Conservation (phyloP, 2,888 invertebrate species). For the Chalcosyrphus nemorum region DNA sequence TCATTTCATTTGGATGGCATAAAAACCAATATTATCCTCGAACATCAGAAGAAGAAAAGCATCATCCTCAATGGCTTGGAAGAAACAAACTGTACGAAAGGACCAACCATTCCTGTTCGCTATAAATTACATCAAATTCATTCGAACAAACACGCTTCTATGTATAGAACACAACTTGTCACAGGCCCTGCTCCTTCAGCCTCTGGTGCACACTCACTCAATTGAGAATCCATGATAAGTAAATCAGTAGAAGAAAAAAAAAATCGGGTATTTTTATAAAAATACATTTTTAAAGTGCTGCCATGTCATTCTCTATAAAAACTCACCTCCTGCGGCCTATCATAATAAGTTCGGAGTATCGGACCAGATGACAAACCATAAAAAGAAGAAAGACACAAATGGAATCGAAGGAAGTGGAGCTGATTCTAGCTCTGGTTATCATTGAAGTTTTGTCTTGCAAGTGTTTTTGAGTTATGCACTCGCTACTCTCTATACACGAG, state of each 20-base stretch:
- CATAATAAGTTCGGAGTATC: conserved; percentile 52
- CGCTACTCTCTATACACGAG: background rate
- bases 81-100: conserved; percentile 12
- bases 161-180: conserved; percentile 57
- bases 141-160: conserved; percentile 33
- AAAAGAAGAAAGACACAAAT: background rate
- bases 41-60: too few species aligned
- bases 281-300: conserved; percentile 52
- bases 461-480: background rate
- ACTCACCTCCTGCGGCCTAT: conserved; percentile 64
- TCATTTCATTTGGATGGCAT: too few species aligned
- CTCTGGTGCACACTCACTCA: background rate
- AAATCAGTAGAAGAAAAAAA: conserved; percentile 6
- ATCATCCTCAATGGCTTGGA: conserved; percentile 21
- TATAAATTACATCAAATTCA: conserved; percentile 41
- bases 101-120: conserved; percentile 4
- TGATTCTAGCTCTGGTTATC: conserved; percentile 38
- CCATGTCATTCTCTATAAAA: conserved; percentile 48
- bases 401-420: conserved; percentile 15
- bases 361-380: conserved; percentile 34
- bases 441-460: conserved; percentile 11
- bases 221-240: conserved; percentile 50
- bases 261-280: conserved; percentile 18
- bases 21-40: too few species aligned
- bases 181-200: conserved; percentile 17